Conservation (phyloP, 2,888 invertebrate species). For the Bruchidius siliquastri region DNA sequence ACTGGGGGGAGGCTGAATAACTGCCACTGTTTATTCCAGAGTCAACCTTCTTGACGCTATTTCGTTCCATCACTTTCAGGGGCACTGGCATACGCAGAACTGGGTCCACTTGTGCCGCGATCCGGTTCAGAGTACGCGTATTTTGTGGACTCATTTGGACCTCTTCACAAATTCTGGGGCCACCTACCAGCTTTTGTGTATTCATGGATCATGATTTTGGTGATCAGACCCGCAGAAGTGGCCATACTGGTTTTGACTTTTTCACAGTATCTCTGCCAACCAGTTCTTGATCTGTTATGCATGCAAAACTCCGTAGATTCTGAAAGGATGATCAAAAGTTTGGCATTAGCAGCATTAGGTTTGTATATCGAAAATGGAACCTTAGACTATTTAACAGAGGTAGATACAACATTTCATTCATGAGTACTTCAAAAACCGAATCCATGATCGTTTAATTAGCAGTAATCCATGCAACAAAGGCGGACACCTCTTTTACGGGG, state of each 20-base stretch:
- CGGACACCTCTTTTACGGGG: no score
- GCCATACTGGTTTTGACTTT: conserved; percentile 74
- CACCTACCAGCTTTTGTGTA: conserved; percentile 70
- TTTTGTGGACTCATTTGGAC: conserved; percentile 67
- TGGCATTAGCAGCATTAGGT: conserved; percentile 63
- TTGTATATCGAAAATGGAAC: no score
- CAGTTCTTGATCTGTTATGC: conserved; percentile 52
- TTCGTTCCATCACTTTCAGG: conserved; percentile 57
- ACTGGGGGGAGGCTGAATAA: no score
- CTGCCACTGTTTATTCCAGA: no score
- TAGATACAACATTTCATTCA: no score
- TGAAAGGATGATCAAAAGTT: conserved; percentile 52
- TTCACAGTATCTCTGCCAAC: conserved; percentile 69
- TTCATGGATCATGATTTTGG: conserved; percentile 72
- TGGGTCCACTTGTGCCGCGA: conserved; percentile 71
- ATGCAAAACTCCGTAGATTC: conserved; percentile 42
- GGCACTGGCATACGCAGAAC: conserved; percentile 74
- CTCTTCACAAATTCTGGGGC: conserved; percentile 65
- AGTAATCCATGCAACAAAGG: no score
- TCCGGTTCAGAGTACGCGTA: conserved; percentile 82
- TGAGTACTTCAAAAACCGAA: conserved; percentile 1
- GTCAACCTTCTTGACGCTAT: no score
- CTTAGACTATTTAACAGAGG: no score
- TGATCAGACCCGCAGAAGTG: conserved; percentile 72
- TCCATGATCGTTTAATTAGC: no score